These are phyloP conservation scores for Cremastinae sp. DNA, from an alignment of 2,888 invertebrate species.

Conservation along the genomic window DNA sequence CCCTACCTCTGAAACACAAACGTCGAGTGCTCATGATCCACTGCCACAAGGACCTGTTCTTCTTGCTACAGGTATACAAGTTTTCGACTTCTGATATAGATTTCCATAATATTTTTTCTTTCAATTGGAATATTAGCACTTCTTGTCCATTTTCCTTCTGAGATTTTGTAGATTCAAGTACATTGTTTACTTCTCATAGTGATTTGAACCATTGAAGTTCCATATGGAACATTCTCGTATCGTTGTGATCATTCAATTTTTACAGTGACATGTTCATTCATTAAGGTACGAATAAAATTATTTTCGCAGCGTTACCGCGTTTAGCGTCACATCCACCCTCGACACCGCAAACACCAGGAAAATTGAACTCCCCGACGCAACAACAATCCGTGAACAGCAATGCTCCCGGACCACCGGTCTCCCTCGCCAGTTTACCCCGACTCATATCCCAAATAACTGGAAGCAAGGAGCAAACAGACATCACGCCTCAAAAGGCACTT, in stretches of 20 bases:
- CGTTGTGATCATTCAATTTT: too few relatives aligned
- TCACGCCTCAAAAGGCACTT: conserved; percentile 82
- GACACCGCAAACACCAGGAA: conserved; percentile 76
- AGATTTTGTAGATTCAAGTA: too few relatives aligned
- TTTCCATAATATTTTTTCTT: too few relatives aligned
- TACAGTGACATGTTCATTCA: not conserved
- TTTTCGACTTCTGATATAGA: not conserved
- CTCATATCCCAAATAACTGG: conserved; percentile 81
- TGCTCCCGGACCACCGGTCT: conserved; percentile 80
- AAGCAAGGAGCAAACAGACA: conserved; percentile 81
- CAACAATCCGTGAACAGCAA: conserved; percentile 74
- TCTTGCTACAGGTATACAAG: conserved; percentile 82
- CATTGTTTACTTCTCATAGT: too few relatives aligned
- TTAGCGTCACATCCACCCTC: conserved; percentile 82
- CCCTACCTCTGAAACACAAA: conserved; percentile 89
- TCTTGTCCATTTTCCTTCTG: too few relatives aligned
- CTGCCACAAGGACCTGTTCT: conserved; percentile 84
- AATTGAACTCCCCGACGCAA: conserved; percentile 75
- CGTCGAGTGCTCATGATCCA: conserved; percentile 82
- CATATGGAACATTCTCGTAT: too few relatives aligned
- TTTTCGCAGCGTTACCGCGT: conserved; percentile 83
- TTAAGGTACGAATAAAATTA: not conserved
- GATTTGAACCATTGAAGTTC: too few relatives aligned
- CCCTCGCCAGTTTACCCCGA: conserved; percentile 81
- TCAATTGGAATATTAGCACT: too few relatives aligned